phyloP scores from a whole-genome alignment of 2,113 vertebrate genomes.

The Perognathus longimembris region DNA sequence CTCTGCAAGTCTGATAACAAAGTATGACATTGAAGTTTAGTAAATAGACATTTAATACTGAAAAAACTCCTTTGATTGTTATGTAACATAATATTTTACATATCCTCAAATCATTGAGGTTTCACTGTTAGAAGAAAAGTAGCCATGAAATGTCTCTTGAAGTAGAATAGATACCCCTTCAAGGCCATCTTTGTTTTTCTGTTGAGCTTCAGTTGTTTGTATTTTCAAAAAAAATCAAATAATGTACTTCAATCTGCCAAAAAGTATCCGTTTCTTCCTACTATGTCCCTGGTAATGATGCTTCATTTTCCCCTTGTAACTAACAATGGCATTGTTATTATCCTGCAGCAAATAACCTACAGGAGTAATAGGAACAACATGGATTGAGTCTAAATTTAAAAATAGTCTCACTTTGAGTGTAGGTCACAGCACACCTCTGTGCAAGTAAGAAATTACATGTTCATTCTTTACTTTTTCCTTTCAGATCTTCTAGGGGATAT shows the following conservation, averaged over 20 bases:
- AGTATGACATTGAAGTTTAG: not conserved
- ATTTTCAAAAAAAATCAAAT: conserved; percentile 8
- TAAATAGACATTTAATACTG: not conserved
- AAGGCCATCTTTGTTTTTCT: not conserved
- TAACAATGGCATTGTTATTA: not conserved
- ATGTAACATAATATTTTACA: not conserved
- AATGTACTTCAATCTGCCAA: not conserved
- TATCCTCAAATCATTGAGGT: not conserved
- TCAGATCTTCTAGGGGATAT: not conserved
- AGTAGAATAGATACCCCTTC: not conserved
- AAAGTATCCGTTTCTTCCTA: not conserved
- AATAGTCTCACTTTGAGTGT: not conserved
- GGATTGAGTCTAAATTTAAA: not conserved
- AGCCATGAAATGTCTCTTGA: not conserved
- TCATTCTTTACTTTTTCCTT: not conserved
- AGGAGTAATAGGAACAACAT: not conserved
- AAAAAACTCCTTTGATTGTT: not conserved
- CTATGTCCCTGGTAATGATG: not conserved
- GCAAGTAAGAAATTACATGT: not conserved
- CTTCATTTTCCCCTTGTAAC: not conserved
- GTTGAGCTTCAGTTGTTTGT: not conserved
- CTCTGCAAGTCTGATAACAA: not conserved
- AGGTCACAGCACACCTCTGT: not conserved
- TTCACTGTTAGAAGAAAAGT: not conserved
- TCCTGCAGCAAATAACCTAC: not conserved